A percentile compares a stretch with the other conserved stretches of the same genome.
Conservation (phyloP, 2,113 vertebrate genomes). For the Uria lomvia region DNA sequence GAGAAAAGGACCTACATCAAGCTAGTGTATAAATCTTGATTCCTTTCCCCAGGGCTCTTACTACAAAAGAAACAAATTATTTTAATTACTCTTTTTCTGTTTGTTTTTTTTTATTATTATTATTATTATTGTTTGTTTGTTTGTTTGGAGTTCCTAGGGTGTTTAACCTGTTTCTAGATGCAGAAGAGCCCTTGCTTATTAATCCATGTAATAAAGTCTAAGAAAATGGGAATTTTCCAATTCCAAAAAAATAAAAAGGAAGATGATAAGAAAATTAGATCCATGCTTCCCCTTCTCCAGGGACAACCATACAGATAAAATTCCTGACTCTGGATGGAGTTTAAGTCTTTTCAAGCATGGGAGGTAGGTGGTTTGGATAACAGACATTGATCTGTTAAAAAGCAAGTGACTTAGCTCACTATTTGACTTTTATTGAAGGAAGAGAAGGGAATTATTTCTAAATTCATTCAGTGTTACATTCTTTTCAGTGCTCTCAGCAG, state of each 20-base stretch:
- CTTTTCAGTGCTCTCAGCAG: background rate
- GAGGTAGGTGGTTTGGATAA: background rate
- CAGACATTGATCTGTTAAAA: background rate
- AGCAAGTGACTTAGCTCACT: background rate
- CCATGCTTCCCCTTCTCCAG: background rate
- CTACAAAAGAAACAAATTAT: conserved; percentile 49
- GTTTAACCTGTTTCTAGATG: background rate
- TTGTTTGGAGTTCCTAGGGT: background rate
- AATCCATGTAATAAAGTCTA: background rate
- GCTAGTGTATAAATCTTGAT: conserved; percentile 18
- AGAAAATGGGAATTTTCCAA: background rate
- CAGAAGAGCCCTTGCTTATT: background rate
- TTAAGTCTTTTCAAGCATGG: background rate
- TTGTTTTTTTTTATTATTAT: background rate
- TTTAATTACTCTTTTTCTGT: conserved; percentile 36
- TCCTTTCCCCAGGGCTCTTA: conserved; percentile 31
- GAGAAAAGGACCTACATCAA: conserved; percentile 35
- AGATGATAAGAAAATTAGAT: background rate
- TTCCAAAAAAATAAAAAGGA: background rate
- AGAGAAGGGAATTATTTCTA: background rate
- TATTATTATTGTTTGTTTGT: background rate
- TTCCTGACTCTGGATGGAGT: background rate
- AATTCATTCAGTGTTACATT: background rate
- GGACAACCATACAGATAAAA: background rate
- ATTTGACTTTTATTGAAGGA: background rate